phyloP scores from a whole-genome alignment of 2,888 invertebrate species.

The Myopa tessellatipennis region DNA sequence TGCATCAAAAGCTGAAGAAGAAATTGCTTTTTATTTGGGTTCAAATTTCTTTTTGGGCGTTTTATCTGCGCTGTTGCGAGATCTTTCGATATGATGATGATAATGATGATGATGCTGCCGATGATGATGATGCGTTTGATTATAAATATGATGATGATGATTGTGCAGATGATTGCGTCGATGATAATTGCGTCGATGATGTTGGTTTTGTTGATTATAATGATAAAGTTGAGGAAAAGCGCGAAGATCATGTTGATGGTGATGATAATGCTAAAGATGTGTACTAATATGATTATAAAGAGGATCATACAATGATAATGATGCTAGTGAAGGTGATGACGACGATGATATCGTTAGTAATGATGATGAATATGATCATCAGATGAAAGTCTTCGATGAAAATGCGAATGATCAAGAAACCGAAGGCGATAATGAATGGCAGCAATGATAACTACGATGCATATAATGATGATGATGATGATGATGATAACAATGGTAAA shows the following conservation, averaged over 20 bases:
- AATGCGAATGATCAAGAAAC: not conserved
- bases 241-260: not conserved
- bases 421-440: not conserved
- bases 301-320: too few species aligned
- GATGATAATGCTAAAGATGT: too few species aligned
- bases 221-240: not conserved
- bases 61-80: too few species aligned
- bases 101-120: not conserved
- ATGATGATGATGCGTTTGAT: slow-evolving; percentile 4
- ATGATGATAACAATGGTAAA: slow-evolving; percentile 14
- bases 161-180: not conserved
- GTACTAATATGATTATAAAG: too few species aligned
- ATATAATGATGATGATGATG: slow-evolving; percentile 7
- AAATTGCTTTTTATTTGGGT: not conserved
- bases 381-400: too few species aligned
- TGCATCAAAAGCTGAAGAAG: not conserved
- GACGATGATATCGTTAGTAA: too few species aligned
- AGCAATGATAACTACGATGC: not conserved
- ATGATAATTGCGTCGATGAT: not conserved
- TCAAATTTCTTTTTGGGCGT: not conserved
- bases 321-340: too few species aligned
- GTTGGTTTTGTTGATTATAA: not conserved
- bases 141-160: not conserved
- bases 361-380: too few species aligned
- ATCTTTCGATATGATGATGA: not conserved